Conservation (phyloP, 2,113 vertebrate genomes). For the Hyperoodon ampullatus region DNA sequence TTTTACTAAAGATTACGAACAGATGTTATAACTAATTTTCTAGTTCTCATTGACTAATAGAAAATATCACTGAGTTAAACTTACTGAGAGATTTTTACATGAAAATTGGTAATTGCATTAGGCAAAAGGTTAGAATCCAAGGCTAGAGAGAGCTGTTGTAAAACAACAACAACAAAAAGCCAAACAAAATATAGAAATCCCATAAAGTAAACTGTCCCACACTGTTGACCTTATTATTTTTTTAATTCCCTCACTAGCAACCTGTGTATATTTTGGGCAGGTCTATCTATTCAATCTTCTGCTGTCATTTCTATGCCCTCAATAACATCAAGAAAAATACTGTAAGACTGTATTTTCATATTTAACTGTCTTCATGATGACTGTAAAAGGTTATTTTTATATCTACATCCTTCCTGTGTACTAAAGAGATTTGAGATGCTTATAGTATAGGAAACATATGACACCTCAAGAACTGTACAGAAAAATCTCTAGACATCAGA, state of each 20-base stretch:
- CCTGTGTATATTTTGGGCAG: not conserved
- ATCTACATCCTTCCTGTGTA: not conserved
- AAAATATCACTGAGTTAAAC: not conserved
- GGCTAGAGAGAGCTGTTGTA: not conserved
- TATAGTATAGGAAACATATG: not conserved
- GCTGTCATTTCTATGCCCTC: not conserved
- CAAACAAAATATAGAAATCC: not conserved
- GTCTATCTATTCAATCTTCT: not conserved
- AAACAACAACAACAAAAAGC: not conserved
- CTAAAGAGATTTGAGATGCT: not conserved
- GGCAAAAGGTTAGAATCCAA: not conserved
- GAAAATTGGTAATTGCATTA: not conserved
- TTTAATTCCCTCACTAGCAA: not conserved
- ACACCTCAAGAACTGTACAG: not conserved
- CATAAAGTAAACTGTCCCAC: not conserved
- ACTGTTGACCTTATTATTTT: not conserved
- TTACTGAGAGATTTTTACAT: not conserved
- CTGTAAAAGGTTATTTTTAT: not conserved
- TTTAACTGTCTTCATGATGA: not conserved
- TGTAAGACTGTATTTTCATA: not conserved
- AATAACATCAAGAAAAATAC: not conserved
- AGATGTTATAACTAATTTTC: not conserved
- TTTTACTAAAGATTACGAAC: not conserved
- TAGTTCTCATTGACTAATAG: not conserved
- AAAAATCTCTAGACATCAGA: not conserved